Percentiles rank a stretch among this genome's conserved stretches.
These are phyloP conservation scores for Daboia siamensis DNA, from an alignment of 2,113 vertebrate genomes.

Conservation along the genomic window DNA sequence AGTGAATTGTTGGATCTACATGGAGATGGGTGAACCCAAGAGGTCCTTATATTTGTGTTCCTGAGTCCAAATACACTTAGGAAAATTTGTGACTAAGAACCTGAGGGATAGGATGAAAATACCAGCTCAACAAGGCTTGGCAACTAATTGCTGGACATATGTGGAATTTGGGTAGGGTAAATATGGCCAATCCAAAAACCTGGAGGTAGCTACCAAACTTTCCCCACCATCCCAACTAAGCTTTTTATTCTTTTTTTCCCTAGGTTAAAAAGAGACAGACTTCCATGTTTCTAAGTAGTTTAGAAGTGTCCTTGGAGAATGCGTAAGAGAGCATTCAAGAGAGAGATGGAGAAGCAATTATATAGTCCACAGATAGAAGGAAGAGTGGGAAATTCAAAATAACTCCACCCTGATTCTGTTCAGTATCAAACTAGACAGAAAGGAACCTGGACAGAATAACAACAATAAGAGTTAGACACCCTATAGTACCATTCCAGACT, in stretches of 20 bases:
- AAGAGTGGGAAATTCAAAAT: background rate
- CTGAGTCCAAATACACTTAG: background rate
- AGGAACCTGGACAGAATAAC: background rate
- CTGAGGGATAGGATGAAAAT: background rate
- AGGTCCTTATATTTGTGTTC: background rate
- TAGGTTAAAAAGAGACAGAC: background rate
- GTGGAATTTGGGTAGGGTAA: background rate
- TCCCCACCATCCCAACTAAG: background rate
- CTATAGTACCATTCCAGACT: too few relatives aligned
- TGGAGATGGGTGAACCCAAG: background rate
- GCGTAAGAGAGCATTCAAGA: background rate
- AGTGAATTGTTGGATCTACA: background rate
- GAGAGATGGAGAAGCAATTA: background rate
- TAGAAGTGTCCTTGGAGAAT: background rate
- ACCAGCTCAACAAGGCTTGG: background rate
- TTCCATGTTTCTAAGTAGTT: background rate
- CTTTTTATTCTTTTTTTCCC: background rate
- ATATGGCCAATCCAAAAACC: background rate
- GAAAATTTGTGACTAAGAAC: background rate
- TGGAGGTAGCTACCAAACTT: background rate
- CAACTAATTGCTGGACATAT: background rate
- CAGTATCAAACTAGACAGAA: background rate
- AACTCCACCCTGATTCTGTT: background rate
- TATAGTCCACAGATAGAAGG: background rate
- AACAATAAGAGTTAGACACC: too few relatives aligned